Conservation (phyloP, 1,140 invertebrate genomes). For the Dryas iulia region DNA sequence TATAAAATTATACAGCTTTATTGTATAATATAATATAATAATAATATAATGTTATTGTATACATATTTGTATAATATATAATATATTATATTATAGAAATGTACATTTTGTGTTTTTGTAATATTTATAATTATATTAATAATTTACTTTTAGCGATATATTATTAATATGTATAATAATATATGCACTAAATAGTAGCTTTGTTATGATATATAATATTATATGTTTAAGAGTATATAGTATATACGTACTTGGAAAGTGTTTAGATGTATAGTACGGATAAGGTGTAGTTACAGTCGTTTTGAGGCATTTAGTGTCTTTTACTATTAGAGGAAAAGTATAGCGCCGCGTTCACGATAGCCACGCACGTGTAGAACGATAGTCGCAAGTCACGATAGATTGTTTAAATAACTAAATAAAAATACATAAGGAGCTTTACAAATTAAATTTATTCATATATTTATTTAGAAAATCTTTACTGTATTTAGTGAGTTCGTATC, state of each 20-base stretch:
- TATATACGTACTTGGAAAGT: constrained; percentile 10
- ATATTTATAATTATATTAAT: too few species aligned
- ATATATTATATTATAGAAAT: neutral
- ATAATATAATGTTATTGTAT: too few species aligned
- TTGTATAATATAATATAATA: too few species aligned
- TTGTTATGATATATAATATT: neutral
- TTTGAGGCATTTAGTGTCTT: constrained; percentile 37
- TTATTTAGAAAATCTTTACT: neutral
- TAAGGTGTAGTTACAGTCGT: constrained; percentile 31
- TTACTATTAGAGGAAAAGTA: constrained; percentile 18
- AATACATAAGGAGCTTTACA: neutral
- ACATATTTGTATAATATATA: constrained; percentile 1
- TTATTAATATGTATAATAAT: neutral
- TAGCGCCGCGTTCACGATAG: constrained; percentile 32
- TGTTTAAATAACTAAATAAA: neutral
- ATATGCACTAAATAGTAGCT: constrained; percentile 4
- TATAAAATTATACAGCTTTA: neutral
- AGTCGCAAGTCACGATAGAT: neutral
- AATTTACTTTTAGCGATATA: neutral
- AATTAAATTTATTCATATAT: neutral
- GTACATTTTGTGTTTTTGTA: too few species aligned
- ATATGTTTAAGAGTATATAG: neutral
- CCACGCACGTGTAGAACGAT: neutral
- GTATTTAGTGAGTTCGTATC: too few species aligned
- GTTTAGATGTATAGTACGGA: constrained; percentile 20